Evolutionary conservation across 2,797 vertebrate genomes (phyloP), one percentile per base, ranked within the genome.

Genomic region (Artibeus lituratus): DNA sequence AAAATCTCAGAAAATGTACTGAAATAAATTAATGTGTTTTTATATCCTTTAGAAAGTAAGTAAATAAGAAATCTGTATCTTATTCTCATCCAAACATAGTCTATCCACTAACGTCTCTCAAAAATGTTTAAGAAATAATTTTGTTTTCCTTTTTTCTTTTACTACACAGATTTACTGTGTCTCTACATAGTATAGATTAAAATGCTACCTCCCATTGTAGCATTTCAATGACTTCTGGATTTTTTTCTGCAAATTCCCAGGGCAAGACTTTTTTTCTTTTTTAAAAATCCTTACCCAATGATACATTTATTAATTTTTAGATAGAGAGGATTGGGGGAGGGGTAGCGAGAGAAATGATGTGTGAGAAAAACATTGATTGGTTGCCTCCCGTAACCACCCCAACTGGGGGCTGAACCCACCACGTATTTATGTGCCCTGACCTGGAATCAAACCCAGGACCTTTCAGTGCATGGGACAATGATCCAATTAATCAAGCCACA

Each of bases 21-120:
- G 24, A 94, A 78, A 32, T 80, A 93, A 81, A 90, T 94, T 85
- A 73, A 86, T 88, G 26, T 92, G 67, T n/a, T 78, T 70, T 78
- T 22, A 73, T 70, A 86, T 15, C 2, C 14, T 82, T 87, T 90
- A 74, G 44, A 74, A 90, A 44, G 37, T 11, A 83, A 53, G 19
- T n/a, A 84, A 69, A 26, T 32, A 89, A 47, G 55, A 94, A 85
- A 78, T 12, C 21, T 39, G 1, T 5, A 53, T 53, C 3, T n/a
- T 55, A 32, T 42, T 96, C 37, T 6, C 86, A 5, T 81, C 12
- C 7, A 59, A 90, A 47, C 8, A 73, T 14, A 87, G 55, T n/a
- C 5, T 14, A 18, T 85, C 24, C 19, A 39, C 12, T 78, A 53
- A 35, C 59, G 11, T 57, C n/a, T 55, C 10, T 84, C 49, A 86